Base-by-base conservation (phyloP, 2,113 vertebrate species). In the Balaeniceps rex region DNA sequence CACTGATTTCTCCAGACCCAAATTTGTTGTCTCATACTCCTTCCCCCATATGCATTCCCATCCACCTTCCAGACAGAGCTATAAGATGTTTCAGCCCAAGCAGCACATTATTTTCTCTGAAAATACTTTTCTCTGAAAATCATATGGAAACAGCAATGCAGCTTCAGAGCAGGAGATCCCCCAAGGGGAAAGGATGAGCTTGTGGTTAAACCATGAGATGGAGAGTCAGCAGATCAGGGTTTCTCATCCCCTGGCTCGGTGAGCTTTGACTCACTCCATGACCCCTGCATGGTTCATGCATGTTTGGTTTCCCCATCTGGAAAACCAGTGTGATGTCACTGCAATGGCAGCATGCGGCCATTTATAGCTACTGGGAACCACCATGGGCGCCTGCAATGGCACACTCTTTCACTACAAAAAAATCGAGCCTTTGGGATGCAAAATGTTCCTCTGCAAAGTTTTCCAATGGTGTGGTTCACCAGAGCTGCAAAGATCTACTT, bases 61-160 rank as follows among this genome's bases (percentile, higher is more conserved):
- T 64, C 88, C 0, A 1, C 38, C 52, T 80, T 63, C 64, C 0
- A 2, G 55, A 19, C 61, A 79, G 44, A 64, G 49, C 70, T 86
- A 19, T 6, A 38, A 84, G 55, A 68, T 18, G 8, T 71, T 93
- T 68, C 65, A 88, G 19, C 66, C 63, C 75, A 23, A 93, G 75
- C 1, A 89, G 44, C 6, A 40, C 14, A 3, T 42, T 58, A 70
- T 82, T 87, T 88, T 85, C 34, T 87, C 65, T 40, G 33, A 86
- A 80, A 87, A 64, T 55, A 72, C 61, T 82, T 87, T 88, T 85
- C 34, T 87, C 65, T 40, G 33, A 86, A 80, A 87, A 64, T 55
- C 61, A 33, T 2, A 18, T 0, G 1, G 51, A 75, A 81, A 60
- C 0, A 2, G 29, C 60, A 51, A 24, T 0, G 1, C 36, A 34